These are phyloP conservation scores for Nannobrachium achirus DNA, from an alignment of 2,113 vertebrate genomes.

Conservation along the genomic window DNA sequence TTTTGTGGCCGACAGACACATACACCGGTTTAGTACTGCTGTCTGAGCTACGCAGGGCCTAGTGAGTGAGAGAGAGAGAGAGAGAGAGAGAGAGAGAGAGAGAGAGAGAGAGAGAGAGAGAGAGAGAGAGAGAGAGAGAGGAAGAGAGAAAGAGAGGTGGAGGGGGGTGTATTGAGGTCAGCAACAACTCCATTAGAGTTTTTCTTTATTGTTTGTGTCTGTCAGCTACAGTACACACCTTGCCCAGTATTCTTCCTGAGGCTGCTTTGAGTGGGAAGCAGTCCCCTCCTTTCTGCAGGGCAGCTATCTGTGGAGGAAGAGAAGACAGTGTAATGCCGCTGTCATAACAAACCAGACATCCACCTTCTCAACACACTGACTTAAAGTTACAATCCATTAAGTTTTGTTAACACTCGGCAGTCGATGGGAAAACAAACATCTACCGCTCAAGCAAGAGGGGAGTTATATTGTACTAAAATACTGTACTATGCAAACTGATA, in stretches of 20 bases:
- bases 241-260: conserved; percentile 85
- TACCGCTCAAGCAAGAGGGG: too few relatives aligned
- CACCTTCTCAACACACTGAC: too few relatives aligned
- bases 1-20: conserved; percentile 89
- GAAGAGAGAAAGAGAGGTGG: background rate
- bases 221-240: conserved; percentile 78
- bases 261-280: conserved; percentile 80
- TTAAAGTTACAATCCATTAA: too few relatives aligned
- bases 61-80: conserved; percentile 8
- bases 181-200: conserved; percentile 13
- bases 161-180: conserved; percentile 18
- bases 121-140: background rate
- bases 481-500: too few relatives aligned
- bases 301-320: conserved; percentile 75
- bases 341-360: too few relatives aligned
- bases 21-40: conserved; percentile 88
- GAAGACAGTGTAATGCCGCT: background rate
- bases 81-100: background rate
- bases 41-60: conserved; percentile 86
- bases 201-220: conserved; percentile 21
- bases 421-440: too few relatives aligned
- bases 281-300: conserved; percentile 84
- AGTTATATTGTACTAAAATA: too few relatives aligned
- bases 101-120: background rate
- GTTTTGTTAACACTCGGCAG: too few relatives aligned